Evolutionary conservation across 2,888 invertebrate genomes (phyloP), one percentile per base, ranked within the genome.

Genomic region (Podabrus alpinus): DNA sequence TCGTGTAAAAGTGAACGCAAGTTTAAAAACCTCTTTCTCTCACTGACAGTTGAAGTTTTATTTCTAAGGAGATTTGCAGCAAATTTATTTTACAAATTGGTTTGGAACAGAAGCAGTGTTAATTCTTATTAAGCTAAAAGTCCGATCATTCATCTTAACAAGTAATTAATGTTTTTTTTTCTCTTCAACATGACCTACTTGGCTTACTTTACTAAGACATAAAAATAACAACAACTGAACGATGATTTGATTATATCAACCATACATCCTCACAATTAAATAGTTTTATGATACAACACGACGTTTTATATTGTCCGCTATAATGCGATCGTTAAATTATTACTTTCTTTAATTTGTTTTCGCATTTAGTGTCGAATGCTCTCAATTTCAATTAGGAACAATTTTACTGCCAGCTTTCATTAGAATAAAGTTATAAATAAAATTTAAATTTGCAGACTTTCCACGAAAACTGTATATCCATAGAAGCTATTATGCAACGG

Each of bases 121-220:
- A 64, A 64, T 64, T 64, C 62, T 64, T 64, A 64, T 64, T 64
- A 64, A 64, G 19, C 62, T 64, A 16, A 21, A 64, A 64, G 62
- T 64, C 62, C 21, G 62, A 64, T 64, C 62, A 64, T 64, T 64
- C 62, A 64, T 64, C 62, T 64, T 64, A 19, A 64, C 17, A 21
- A 64, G 62, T 64, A 64, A 64, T 64, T 64, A 64, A 64, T 64
- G 62, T 64, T 64, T 64, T 64, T 29, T 61, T 61, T 64, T 15
- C 13, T 64, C n/a, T 45, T 45, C n/a, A 64, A 64, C 62, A 15
- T 64, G 62, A 64, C 62, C 62, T 13, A 64, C 62, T 64, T 64
- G 62, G 62, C 62, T 64, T n/a, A 64, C 62, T 64, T 13, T 11
- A 19, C 62, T 3, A 16, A 64, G 62, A 64, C 21, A 64, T 19